A percentile compares a stretch with the other conserved stretches of the same genome.
phyloP scores from a whole-genome alignment of 2,113 vertebrate species.

The Tragelaphus strepsiceros region DNA sequence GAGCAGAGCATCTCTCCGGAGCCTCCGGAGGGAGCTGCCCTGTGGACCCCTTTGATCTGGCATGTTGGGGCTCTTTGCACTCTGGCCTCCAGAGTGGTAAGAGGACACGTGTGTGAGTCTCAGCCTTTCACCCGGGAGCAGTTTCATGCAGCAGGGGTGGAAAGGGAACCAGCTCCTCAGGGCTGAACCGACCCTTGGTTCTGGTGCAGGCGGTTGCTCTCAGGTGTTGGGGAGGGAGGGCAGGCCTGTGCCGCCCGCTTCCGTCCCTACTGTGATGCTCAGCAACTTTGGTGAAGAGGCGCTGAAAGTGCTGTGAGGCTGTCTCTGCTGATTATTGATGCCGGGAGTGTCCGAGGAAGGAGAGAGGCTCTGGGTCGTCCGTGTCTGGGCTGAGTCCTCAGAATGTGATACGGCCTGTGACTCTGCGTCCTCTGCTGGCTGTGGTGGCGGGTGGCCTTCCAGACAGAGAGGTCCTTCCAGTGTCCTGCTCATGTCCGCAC shows the following conservation, averaged over 20 bases:
- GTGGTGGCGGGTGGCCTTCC: neutral
- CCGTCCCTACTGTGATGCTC: neutral
- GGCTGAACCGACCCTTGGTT: fast-evolving
- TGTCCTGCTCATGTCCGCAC: neutral
- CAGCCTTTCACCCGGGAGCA: neutral
- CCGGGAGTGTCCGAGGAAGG: fast-evolving
- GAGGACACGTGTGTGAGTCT: neutral
- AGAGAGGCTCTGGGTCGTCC: fast-evolving
- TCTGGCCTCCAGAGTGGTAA: neutral
- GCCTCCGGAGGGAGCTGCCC: neutral
- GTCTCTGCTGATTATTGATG: neutral
- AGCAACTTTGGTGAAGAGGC: neutral
- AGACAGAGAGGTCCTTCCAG: neutral
- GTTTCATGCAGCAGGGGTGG: neutral
- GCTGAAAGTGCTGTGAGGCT: fast-evolving
- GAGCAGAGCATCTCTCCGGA: fast-evolving
- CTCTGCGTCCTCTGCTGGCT: neutral
- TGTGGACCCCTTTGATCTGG: fast-evolving
- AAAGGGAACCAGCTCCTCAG: neutral
- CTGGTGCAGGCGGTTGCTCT: neutral
- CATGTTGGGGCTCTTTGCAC: too few relatives aligned
- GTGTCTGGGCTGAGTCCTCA: neutral
- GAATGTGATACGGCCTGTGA: conserved; percentile 9
- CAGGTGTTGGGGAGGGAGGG: neutral
- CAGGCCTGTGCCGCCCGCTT: too few relatives aligned